These are phyloP conservation scores for Ennomos erosarius DNA, from an alignment of 2,888 invertebrate genomes.

Conservation along the genomic window DNA sequence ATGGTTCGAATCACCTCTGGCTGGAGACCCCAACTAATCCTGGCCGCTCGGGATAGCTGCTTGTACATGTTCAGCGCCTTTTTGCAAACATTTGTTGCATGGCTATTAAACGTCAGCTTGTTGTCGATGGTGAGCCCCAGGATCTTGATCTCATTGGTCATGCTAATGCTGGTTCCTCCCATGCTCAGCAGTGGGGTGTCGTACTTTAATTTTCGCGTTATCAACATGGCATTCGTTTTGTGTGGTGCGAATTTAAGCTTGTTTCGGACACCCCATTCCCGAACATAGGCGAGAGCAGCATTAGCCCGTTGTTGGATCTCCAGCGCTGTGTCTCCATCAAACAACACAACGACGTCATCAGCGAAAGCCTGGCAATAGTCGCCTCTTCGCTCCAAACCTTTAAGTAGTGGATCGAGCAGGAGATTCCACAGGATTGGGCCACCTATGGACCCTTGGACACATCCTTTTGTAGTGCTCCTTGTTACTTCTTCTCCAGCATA, in stretches of 20 bases:
- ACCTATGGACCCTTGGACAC: slow-evolving; percentile 1
- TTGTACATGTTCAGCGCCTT: slow-evolving; percentile 2
- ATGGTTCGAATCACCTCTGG: too few species aligned
- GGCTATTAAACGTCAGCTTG: not conserved
- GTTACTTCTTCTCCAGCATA: not conserved
- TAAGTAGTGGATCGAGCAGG: not conserved
- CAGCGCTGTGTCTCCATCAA: slow-evolving; percentile 4
- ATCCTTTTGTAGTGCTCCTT: not conserved
- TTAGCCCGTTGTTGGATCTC: not conserved
- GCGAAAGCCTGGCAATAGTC: slow-evolving; percentile 1
- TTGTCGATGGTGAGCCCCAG: not conserved
- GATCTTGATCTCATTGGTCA: slow-evolving; percentile 1
- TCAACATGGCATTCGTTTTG: slow-evolving; percentile 1
- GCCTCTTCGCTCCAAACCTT: not conserved
- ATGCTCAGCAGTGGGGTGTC: slow-evolving; percentile 2
- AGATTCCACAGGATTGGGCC: slow-evolving; percentile 3
- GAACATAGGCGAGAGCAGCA: too few species aligned
- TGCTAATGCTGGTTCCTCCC: not conserved
- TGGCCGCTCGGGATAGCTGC: too few species aligned
- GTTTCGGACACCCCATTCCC: too few species aligned
- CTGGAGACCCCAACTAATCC: too few species aligned
- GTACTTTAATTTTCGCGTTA: not conserved
- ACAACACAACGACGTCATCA: not conserved
- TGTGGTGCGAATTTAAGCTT: too few species aligned
- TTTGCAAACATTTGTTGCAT: not conserved